phyloP scores from a whole-genome alignment of 2,113 vertebrate genomes.

The Gopherus evgoodei region DNA sequence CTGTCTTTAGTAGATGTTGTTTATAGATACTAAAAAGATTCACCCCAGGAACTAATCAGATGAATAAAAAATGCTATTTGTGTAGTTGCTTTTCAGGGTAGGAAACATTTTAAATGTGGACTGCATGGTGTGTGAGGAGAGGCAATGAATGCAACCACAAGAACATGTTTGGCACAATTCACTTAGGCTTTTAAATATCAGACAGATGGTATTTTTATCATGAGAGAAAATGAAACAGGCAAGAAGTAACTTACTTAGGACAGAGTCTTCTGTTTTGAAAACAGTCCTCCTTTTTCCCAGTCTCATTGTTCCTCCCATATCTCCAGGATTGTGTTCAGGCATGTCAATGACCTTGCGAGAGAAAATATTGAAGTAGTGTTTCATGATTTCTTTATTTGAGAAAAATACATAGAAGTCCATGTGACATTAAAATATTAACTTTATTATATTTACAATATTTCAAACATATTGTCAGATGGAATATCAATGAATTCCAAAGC shows the following conservation, averaged over 20 bases:
- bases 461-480: not conserved
- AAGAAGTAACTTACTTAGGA: slow-evolving; percentile 78
- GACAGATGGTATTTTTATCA: not conserved
- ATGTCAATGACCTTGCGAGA: slow-evolving; percentile 82
- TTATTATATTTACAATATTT: not conserved
- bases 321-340: slow-evolving; percentile 82
- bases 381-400: not conserved
- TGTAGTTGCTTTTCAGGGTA: not conserved
- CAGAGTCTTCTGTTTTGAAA: slow-evolving; percentile 80
- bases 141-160: not conserved
- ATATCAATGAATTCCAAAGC: not conserved
- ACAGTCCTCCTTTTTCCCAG: slow-evolving; percentile 82
- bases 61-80: not conserved
- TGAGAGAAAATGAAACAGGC: not conserved
- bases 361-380: slow-evolving; percentile 19
- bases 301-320: slow-evolving; percentile 84
- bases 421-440: not conserved
- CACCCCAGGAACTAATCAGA: not conserved
- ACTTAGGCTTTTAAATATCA: not conserved
- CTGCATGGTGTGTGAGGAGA: not conserved
- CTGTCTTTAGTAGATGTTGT: not conserved
- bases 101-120: not conserved
- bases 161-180: not conserved
- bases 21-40: not conserved
- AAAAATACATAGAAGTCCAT: not conserved